Evolutionary conservation across 2,113 vertebrate genomes (phyloP).

Genomic region (Crotalus tigris): DNA sequence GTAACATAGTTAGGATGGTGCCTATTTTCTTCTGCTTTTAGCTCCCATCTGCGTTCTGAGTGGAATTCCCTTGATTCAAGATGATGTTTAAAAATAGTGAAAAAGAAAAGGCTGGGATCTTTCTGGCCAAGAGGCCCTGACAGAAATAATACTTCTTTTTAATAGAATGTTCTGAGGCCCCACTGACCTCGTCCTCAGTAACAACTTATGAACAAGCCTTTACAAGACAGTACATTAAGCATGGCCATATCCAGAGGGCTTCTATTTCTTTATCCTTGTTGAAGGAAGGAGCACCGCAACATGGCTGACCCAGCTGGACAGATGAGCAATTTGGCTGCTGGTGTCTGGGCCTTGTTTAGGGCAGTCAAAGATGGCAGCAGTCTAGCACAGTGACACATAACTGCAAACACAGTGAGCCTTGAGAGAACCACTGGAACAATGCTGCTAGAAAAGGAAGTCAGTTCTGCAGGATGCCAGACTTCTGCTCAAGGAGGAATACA

Average conservation of each 20-base stretch:
- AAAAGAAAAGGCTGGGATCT: neutral
- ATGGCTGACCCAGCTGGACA: neutral
- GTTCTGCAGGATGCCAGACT: neutral
- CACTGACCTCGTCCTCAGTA: neutral
- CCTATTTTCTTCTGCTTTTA: neutral
- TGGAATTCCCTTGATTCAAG: neutral
- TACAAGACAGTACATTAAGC: neutral
- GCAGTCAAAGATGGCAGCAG: neutral
- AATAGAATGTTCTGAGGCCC: neutral
- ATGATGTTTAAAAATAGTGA: neutral
- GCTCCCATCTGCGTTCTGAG: neutral
- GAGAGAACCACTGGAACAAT: neutral
- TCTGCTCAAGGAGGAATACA: neutral
- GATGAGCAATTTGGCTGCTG: neutral
- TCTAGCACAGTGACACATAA: neutral
- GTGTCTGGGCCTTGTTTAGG: neutral
- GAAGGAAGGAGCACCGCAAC: too few relatives aligned
- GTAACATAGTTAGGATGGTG: neutral
- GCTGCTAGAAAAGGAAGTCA: neutral
- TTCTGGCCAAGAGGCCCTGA: neutral
- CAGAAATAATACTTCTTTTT: neutral
- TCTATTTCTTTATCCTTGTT: neutral
- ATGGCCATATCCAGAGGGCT: neutral
- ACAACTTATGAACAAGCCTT: neutral
- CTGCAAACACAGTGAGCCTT: neutral